phyloP scores from a whole-genome alignment of 1,140 invertebrate genomes.

The Pachypsylla venusta region DNA sequence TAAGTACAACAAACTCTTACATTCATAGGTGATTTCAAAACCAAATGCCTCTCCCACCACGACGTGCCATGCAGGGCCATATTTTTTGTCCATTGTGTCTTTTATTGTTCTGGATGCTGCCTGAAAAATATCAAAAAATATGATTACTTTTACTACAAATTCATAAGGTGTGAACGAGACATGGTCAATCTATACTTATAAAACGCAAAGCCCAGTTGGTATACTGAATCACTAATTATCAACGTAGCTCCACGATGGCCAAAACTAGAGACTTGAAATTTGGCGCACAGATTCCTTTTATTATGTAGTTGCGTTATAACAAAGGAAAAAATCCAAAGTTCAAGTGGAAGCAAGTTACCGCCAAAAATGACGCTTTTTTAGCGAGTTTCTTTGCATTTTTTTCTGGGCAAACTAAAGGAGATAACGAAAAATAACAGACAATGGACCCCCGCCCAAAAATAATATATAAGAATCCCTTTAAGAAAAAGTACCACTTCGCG shows the following conservation, averaged over 20 bases:
- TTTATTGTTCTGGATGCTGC: conserved; percentile 75
- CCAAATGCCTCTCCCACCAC: conserved; percentile 86
- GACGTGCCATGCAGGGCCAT: conserved; percentile 81
- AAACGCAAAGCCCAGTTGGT: background rate
- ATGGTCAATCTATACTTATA: background rate
- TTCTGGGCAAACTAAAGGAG: no score
- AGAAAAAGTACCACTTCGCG: no score
- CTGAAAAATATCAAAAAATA: conserved; percentile 30
- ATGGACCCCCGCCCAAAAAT: no score
- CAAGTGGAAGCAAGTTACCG: no score
- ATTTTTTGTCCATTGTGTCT: conserved; percentile 87
- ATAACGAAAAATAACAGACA: no score
- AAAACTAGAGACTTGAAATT: no score
- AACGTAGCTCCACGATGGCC: no score
- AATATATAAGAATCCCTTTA: no score
- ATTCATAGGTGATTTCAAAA: conserved; percentile 83
- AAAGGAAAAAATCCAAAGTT: no score
- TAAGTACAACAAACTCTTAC: conserved; percentile 77
- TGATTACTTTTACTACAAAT: background rate
- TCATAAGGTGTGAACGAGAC: background rate
- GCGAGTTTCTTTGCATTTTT: no score
- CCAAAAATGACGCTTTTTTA: no score
- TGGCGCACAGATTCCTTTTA: background rate
- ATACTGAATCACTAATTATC: background rate
- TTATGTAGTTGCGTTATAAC: background rate